These are phyloP conservation scores for Sporophila hypoxantha DNA, from an alignment of 2,113 vertebrate species.

Conservation along the genomic window DNA sequence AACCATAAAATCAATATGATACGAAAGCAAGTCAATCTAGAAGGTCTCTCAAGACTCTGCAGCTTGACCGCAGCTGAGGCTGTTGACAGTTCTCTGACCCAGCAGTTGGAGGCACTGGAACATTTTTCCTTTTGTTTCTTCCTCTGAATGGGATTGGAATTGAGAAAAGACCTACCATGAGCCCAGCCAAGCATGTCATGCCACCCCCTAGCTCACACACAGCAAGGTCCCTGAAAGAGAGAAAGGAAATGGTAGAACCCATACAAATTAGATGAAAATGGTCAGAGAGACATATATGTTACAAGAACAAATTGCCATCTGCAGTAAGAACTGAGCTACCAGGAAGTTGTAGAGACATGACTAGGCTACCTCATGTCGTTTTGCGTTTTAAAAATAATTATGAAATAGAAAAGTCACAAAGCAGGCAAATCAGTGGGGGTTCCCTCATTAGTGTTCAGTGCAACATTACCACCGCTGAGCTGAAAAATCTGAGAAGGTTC, in stretches of 20 bases:
- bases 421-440: constrained; percentile 81
- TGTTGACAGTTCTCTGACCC: constrained; percentile 79
- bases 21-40: constrained; percentile 83
- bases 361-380: constrained; percentile 79
- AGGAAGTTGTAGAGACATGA: constrained; percentile 79
- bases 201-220: constrained; percentile 92
- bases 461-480: constrained; percentile 81
- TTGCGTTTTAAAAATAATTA: constrained; percentile 87
- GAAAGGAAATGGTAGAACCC: constrained; percentile 81
- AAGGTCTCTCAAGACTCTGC: constrained; percentile 77
- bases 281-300: constrained; percentile 77
- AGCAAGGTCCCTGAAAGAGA: constrained; percentile 84
- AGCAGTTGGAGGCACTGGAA: constrained; percentile 78
- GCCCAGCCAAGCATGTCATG: constrained; percentile 92
- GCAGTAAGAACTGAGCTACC: constrained; percentile 69
- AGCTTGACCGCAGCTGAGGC: constrained; percentile 80
- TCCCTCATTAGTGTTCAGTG: constrained; percentile 82
- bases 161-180: constrained; percentile 91
- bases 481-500: constrained; percentile 79
- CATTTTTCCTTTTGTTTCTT: constrained; percentile 78
- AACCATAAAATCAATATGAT: constrained; percentile 84
- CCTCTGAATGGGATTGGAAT: constrained; percentile 80
- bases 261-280: constrained; percentile 84
- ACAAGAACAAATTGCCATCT: constrained; percentile 81
- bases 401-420: constrained; percentile 87